Conservation (phyloP, 1,140 invertebrate species). For the Bombus sibiricus region DNA sequence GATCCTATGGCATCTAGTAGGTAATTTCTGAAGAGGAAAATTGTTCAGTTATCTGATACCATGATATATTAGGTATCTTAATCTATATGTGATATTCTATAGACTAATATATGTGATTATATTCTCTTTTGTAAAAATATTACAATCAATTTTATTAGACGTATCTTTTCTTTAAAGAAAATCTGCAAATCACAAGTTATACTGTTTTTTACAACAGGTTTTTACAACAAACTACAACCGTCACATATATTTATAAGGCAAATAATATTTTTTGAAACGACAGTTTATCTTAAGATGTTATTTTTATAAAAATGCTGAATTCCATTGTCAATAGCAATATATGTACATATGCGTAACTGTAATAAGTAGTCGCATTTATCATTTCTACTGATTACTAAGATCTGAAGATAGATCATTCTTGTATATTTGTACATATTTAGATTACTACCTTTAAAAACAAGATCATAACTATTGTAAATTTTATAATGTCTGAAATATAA, state of each 20-base stretch:
- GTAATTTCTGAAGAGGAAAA: background rate
- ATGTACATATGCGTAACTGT: background rate
- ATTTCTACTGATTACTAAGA: background rate
- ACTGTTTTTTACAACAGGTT: background rate
- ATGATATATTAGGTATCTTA: no score
- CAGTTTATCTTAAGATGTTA: background rate
- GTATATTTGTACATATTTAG: constrained; percentile 23
- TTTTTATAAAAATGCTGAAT: background rate
- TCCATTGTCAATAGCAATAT: background rate
- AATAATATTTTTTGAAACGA: background rate
- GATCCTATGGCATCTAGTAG: background rate
- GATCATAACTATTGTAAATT: background rate
- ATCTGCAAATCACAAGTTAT: background rate
- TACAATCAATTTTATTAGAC: background rate
- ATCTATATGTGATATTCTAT: no score
- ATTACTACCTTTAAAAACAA: background rate
- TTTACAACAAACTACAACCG: background rate
- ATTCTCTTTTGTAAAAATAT: background rate
- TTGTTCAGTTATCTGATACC: background rate
- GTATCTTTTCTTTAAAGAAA: background rate
- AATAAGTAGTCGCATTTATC: background rate
- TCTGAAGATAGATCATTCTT: background rate
- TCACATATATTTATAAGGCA: no score
- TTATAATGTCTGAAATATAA: background rate
- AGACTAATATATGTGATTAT: no score